Percentiles rank a stretch among this genome's conserved stretches.
Evolutionary conservation across 2,888 invertebrate species (phyloP).

Genomic region (Lithophane leautieri): DNA sequence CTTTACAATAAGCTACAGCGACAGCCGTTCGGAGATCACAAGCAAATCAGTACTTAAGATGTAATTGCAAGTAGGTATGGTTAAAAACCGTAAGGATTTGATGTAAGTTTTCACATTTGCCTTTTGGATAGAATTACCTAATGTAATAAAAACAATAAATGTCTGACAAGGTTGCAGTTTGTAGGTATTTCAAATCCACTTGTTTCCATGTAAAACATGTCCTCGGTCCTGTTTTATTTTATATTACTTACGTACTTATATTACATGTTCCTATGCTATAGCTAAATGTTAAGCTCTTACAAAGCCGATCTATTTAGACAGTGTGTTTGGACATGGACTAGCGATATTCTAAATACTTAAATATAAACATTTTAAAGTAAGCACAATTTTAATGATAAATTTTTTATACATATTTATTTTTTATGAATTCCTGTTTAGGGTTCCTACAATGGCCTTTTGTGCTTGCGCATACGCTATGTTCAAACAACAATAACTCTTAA

Average conservation of each 20-base stretch:
- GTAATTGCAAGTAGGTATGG: conserved; percentile 7
- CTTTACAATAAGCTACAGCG: background rate
- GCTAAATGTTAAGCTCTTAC: conserved; percentile 24
- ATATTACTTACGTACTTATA: background rate
- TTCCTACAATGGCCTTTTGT: too few relatives aligned
- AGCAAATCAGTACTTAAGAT: background rate
- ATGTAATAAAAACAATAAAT: conserved; percentile 13
- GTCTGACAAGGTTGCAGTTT: conserved; percentile 2
- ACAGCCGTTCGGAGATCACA: conserved; percentile 5
- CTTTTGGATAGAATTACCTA: conserved; percentile 21
- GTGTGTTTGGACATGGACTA: too few relatives aligned
- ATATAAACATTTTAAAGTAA: too few relatives aligned
- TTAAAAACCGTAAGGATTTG: conserved; percentile 26
- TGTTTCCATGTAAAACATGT: background rate
- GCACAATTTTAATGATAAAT: too few relatives aligned
- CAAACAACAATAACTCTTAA: too few relatives aligned
- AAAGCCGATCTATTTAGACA: conserved; percentile 14
- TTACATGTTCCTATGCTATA: conserved; percentile 22
- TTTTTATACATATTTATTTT: too few relatives aligned
- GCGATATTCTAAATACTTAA: too few relatives aligned
- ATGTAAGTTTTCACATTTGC: conserved; percentile 17
- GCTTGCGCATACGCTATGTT: too few relatives aligned
- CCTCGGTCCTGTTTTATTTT: conserved; percentile 4
- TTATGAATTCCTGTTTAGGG: too few relatives aligned
- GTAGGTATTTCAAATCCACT: background rate